A percentile compares a stretch with the other conserved stretches of the same genome.
Evolutionary conservation across 1,140 invertebrate species (phyloP).

Genomic region (Aphelenchoides fujianensis): DNA sequence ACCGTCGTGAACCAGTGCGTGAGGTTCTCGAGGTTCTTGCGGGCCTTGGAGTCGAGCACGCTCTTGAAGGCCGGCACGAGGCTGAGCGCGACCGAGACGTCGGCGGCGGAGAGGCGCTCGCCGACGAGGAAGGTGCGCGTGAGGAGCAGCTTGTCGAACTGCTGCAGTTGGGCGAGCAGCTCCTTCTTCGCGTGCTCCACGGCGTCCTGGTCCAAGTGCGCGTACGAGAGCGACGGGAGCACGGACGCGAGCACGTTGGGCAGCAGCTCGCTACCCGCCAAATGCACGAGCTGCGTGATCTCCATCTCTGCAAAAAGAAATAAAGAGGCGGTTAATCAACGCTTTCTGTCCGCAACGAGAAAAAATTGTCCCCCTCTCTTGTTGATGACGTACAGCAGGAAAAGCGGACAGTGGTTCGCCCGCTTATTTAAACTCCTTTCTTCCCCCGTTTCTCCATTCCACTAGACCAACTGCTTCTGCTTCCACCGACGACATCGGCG

Average conservation of each 20-base stretch:
- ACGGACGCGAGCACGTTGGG: conserved; percentile 92
- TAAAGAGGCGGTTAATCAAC: too few relatives aligned
- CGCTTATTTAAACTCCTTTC: too few relatives aligned
- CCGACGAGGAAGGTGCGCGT: conserved; percentile 87
- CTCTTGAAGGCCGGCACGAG: conserved; percentile 81
- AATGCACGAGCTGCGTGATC: conserved; percentile 87
- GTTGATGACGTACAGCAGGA: too few relatives aligned
- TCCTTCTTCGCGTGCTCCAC: conserved; percentile 71
- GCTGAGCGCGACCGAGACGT: conserved; percentile 84
- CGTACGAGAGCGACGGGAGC: conserved; percentile 87
- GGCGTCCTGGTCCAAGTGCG: conserved; percentile 74
- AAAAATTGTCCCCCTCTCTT: too few relatives aligned
- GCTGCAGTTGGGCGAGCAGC: conserved; percentile 72
- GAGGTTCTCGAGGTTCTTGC: conserved; percentile 52
- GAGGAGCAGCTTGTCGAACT: conserved; percentile 79
- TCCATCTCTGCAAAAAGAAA: too few relatives aligned
- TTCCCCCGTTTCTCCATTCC: too few relatives aligned
- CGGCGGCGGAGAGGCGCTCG: conserved; percentile 87
- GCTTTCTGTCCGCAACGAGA: too few relatives aligned
- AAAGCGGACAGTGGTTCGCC: too few relatives aligned
- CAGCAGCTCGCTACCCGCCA: conserved; percentile 79
- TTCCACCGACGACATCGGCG: too few relatives aligned
- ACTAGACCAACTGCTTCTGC: too few relatives aligned
- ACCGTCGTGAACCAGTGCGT: conserved; percentile 86
- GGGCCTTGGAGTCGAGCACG: conserved; percentile 66